Percentiles rank a stretch among this genome's conserved stretches.
These are phyloP conservation scores for Trinorchestia longiramus DNA, from an alignment of 1,140 invertebrate genomes.

Conservation along the genomic window DNA sequence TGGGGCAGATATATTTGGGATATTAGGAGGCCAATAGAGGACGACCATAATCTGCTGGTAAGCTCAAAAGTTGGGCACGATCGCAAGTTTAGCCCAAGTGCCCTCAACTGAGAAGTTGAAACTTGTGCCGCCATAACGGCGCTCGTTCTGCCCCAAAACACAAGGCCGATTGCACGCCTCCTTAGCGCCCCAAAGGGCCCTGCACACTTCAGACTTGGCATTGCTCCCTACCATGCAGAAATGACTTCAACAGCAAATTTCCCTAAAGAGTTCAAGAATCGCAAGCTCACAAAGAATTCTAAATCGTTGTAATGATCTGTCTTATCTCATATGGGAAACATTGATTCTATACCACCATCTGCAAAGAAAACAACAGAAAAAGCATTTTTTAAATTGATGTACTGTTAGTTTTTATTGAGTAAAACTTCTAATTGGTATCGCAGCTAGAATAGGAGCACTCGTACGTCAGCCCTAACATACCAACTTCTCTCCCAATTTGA, in stretches of 20 bases:
- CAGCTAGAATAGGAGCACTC: neutral
- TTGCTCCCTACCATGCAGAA: neutral
- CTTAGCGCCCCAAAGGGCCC: neutral
- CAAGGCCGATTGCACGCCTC: neutral
- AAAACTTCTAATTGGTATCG: neutral
- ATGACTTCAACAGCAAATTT: neutral
- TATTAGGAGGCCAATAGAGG: constrained; percentile 19
- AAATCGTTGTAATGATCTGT: no score
- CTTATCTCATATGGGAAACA: neutral
- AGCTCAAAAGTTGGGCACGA: constrained; percentile 34
- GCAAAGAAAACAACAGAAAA: neutral
- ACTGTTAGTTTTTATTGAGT: neutral
- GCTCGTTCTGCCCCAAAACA: constrained; percentile 7
- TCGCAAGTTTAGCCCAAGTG: constrained; percentile 42
- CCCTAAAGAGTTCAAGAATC: neutral
- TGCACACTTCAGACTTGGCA: neutral
- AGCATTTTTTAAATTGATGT: neutral
- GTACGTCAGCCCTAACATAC: neutral
- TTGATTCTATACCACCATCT: no score
- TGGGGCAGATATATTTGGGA: neutral
- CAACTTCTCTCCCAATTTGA: neutral
- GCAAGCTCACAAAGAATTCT: no score
- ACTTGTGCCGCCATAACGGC: constrained; percentile 33
- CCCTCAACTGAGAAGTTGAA: constrained; percentile 36
- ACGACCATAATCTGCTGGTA: constrained; percentile 22